Evolutionary conservation across 2,888 invertebrate genomes (phyloP), one percentile per base, ranked within the genome.

Genomic region (Lutraria lutraria): DNA sequence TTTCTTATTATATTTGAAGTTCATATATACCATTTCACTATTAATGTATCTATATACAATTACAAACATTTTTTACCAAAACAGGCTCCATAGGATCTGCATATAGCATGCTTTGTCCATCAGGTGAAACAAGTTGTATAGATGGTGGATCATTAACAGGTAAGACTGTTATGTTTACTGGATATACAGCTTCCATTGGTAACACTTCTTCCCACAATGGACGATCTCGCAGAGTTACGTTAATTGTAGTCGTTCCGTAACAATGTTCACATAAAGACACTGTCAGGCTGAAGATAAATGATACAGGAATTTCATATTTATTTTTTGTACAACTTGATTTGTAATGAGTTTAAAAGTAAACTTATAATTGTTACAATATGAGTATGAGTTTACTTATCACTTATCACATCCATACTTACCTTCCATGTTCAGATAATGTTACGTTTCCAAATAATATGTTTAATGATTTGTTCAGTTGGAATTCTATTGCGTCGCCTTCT

Each of bases 131-230:
- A 8, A 89, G 81, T 31, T 88, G 84, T 29, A 89, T 83, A 12
- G n/a, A 79, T 10, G 92, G 92, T 56, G 90, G 88, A 63, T 92
- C 90, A 85, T 92, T 90, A 31, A 85, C 34, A 16, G 86, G 83
- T 12, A 82, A n/a, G 13, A 90, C 79, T 13, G 83, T 63, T 21
- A 92, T 83, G 29, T 63, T 86, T 19, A 92, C 19, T 19, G 72
- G 25, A 54, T 84, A 84, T 0, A 72, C 31, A n/a, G 53, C 84
- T 29, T 29, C 10, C n/a, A 76, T 25, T n/a, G 84, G 84, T 52
- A 54, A 10, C 29, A 84, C 72, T 43, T 84, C 84, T 13, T 84
- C 84, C 72, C 68, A 84, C 15, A 21, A 0, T 10, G 84, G 84
- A 6, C 53, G 25, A 43, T 84, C 84, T 84, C 72, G 68, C 12